phyloP scores from a whole-genome alignment of 2,888 invertebrate genomes.

The Hofmannophila pseudospretella region DNA sequence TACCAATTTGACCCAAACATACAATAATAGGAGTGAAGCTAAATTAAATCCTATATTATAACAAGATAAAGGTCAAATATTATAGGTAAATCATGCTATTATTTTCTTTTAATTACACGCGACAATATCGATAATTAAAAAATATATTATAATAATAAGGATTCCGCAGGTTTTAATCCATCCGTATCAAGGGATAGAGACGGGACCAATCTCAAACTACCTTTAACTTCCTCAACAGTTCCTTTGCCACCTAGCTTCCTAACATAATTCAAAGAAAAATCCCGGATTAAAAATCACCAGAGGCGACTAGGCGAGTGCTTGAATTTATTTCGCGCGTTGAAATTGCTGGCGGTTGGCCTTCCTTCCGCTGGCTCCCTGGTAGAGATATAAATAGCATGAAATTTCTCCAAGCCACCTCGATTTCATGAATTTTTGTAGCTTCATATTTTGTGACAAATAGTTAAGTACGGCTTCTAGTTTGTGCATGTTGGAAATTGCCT shows the following conservation, averaged over 20 bases:
- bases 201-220: not conserved
- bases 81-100: too few relatives aligned
- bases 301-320: slow-evolving; percentile 28
- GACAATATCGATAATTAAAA: too few relatives aligned
- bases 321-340: slow-evolving; percentile 49
- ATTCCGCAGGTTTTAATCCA: too few relatives aligned
- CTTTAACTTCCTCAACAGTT: not conserved
- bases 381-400: slow-evolving; percentile 35
- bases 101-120: too few relatives aligned
- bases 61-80: too few relatives aligned
- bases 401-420: slow-evolving; percentile 37
- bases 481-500: slow-evolving; percentile 11
- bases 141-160: too few relatives aligned
- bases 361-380: slow-evolving; percentile 31
- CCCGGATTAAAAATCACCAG: slow-evolving; percentile 47
- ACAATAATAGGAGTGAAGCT: too few relatives aligned
- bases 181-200: not conserved
- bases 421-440: slow-evolving; percentile 56
- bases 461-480: slow-evolving; percentile 26
- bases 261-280: slow-evolving; percentile 52
- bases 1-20: too few relatives aligned
- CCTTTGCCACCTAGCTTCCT: slow-evolving; percentile 24
- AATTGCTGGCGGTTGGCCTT: slow-evolving; percentile 47
- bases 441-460: slow-evolving; percentile 54
- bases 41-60: too few relatives aligned